These are phyloP conservation scores for Plebejus anna DNA, from an alignment of 2,888 invertebrate species.

Conservation along the genomic window DNA sequence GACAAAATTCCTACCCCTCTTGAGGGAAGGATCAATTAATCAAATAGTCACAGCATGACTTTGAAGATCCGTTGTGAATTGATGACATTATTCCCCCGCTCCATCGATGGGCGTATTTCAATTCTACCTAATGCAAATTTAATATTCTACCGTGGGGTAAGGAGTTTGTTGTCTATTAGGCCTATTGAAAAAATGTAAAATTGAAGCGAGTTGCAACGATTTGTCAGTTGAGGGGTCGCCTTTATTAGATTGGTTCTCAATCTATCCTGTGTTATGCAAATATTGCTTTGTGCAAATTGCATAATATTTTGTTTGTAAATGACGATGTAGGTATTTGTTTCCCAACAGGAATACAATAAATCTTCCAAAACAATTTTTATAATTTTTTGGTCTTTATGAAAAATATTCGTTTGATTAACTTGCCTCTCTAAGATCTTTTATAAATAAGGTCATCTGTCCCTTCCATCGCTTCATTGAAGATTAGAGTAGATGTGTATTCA, in stretches of 20 bases:
- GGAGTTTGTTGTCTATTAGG: slow-evolving; percentile 52
- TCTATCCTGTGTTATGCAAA: not conserved
- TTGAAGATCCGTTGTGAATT: slow-evolving; percentile 62
- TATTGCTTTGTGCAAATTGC: not conserved
- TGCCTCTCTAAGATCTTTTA: not conserved
- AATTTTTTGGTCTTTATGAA: not conserved
- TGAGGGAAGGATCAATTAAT: slow-evolving; percentile 72
- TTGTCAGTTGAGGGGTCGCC: slow-evolving; percentile 23
- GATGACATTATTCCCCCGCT: slow-evolving; percentile 73
- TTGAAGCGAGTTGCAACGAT: not conserved
- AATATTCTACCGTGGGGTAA: slow-evolving; percentile 67
- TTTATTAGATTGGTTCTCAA: slow-evolving; percentile 22
- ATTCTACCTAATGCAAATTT: slow-evolving; percentile 79
- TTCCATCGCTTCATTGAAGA: slow-evolving; percentile 8
- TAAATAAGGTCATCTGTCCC: not conserved
- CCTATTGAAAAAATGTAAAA: slow-evolving; percentile 36
- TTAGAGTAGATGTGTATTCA: not conserved
- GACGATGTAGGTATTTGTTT: not conserved
- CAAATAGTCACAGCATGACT: slow-evolving; percentile 74
- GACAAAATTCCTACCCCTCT: slow-evolving; percentile 48
- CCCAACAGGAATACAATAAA: not conserved
- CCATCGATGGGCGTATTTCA: slow-evolving; percentile 76
- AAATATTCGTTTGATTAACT: not conserved
- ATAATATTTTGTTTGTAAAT: not conserved
- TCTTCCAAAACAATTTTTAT: not conserved